Base-by-base conservation (phyloP, 1,140 invertebrate genomes). In the Drosophila rufa region DNA sequence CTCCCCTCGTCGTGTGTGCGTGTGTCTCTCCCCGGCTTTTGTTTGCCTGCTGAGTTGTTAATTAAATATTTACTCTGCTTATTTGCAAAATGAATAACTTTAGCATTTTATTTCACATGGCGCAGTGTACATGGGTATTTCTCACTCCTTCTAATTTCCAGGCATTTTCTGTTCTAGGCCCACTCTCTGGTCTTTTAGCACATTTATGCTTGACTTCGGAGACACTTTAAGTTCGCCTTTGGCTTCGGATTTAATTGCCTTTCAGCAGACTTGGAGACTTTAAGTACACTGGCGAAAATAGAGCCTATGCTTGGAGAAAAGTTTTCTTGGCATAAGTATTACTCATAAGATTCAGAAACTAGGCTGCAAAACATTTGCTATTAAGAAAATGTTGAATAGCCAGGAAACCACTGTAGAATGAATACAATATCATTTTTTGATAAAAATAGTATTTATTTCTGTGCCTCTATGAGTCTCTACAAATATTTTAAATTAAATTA, bases 71-170 rank as follows among this genome's bases (percentile, higher is more conserved):
- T 89, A 89, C 85, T 61, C 85, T 90, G 84, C 84, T 89, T 89
- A 89, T 89, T 89, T 89, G 84, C 84, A 89, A 89, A 89, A 89
- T 89, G 84, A 89, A 90, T 89, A 89, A 89, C 84, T 89, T 89
- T 73, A 89, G 85, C 81, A 89, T 89, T 89, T 89, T 90, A 90
- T 89, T 89, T 83, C 78, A 66, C 65, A 85, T 64, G 57, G 48
- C 69, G 61, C 69, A 77, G 53, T 66, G 59, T 59, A 55, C 75
- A 19, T 22, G 19, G 53, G 22, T 30, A 15, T 38, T 7, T 30
- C 60, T 47, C 42, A 14, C 25, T 51, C 70, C 27, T n/a, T 58
- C 17, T 42, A 51, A 11, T 11, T 25, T 17, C 14, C 15, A 25
- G 56, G 19, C 55, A 65, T 43, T 43, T 12, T 19, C 50, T 22